Base-by-base conservation (phyloP, 2,113 vertebrate genomes). In the Xiphophorus hellerii region DNA sequence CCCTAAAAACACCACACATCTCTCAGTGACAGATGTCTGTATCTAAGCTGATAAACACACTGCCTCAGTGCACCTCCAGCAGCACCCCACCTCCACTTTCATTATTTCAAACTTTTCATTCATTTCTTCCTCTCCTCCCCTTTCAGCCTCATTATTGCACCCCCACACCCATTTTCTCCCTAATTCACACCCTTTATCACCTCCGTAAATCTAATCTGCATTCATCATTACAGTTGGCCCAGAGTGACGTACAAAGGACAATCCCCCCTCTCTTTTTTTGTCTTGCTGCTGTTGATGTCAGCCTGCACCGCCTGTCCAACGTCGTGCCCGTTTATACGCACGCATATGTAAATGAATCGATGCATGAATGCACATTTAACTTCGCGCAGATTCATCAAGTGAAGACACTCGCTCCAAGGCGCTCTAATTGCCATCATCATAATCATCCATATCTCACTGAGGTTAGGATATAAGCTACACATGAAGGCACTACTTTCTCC, bases 61-160 rank as follows among this genome's bases (percentile, higher is more conserved):
- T 78, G 85, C 88, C 87, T 87, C 80, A 86, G 74, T 86, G 77
- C 88, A 85, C 87, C 83, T 80, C 84, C 33, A 35, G 35, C 81
- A 85, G 75, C 83, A 73, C 77, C 78, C 61, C 89, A 64, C 78
- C 69, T 88, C 91, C 91, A 67, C 80, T 81, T 87, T 94, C 93
- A 94, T 94, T 93, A 93, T 92, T 87, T 93, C 91, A 92, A 94
- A 94, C 92, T 92, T 93, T 58, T 93, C 90, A 93, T 93, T 93
- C 88, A 90, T 85, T 75, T 79, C 88, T 73, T 71, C 73, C 78
- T 73, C 82, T 82, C 86, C 67, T 71, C 68, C 83, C 82, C 67
- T 71, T 66, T 82, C 82, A 76, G 81, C 71, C 0, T 48, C 20
- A 30, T 68, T 62, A 77, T 73, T 77, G 77, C 33, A 14, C 33